Evolutionary conservation across 2,888 invertebrate species (phyloP).

Genomic region (Boloria selene): DNA sequence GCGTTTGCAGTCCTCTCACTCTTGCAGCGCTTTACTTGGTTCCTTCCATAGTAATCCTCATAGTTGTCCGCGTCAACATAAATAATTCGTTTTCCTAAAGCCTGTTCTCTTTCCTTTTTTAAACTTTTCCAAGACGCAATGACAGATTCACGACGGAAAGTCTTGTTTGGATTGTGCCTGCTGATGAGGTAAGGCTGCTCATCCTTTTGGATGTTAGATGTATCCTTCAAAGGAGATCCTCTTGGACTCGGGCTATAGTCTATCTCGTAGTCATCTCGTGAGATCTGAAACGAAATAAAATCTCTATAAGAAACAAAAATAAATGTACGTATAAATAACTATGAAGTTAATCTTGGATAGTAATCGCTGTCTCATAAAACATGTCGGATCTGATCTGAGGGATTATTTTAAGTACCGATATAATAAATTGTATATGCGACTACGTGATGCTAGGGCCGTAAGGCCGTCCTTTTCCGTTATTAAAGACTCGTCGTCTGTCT

Average conservation of each 20-base stretch:
- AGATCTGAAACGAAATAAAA: constrained; percentile 72
- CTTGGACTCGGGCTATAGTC: constrained; percentile 73
- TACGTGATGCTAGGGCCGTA: constrained; percentile 46
- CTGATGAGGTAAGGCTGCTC: constrained; percentile 71
- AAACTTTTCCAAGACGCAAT: constrained; percentile 79
- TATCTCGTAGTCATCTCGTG: constrained; percentile 74
- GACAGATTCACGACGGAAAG: constrained; percentile 76
- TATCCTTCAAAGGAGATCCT: constrained; percentile 74
- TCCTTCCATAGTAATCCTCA: constrained; percentile 74
- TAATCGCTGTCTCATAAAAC: constrained; percentile 42
- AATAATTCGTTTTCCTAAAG: constrained; percentile 71
- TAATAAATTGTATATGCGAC: constrained; percentile 58
- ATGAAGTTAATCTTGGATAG: too few relatives aligned
- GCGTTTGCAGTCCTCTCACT: constrained; percentile 67
- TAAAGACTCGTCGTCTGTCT: constrained; percentile 49
- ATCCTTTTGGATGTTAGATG: constrained; percentile 69
- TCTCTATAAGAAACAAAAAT: too few relatives aligned
- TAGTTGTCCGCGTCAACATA: constrained; percentile 73
- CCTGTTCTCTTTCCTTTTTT: constrained; percentile 76
- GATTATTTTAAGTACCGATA: constrained; percentile 63
- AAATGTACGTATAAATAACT: constrained; percentile 13
- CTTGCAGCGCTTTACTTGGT: constrained; percentile 74
- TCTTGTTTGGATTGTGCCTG: constrained; percentile 78
- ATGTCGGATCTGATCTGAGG: constrained; percentile 48
- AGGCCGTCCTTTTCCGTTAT: constrained; percentile 56